phyloP scores from a whole-genome alignment of 35 echinoderm and acorn worm species.

The Heliocidaris erythrogramma region DNA sequence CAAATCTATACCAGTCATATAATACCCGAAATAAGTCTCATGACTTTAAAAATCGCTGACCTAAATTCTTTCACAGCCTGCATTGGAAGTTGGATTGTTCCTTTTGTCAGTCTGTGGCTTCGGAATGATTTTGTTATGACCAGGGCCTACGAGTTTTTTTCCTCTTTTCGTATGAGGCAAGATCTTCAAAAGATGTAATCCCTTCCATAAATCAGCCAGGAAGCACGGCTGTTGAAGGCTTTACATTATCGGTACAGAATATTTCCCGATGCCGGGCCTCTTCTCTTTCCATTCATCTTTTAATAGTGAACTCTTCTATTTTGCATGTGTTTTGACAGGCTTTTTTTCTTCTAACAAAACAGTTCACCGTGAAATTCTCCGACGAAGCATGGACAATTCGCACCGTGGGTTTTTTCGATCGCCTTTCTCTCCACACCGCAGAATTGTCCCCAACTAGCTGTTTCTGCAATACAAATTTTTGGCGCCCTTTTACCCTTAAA shows the following conservation, averaged over 20 bases:
- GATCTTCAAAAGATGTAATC: conserved; percentile 18
- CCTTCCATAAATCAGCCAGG: conserved; percentile 13
- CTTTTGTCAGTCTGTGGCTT: not conserved
- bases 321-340: conserved; percentile 24
- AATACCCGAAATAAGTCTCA: not conserved
- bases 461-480: conserved; percentile 46
- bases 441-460: conserved; percentile 23
- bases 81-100: not conserved
- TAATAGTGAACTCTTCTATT: conserved; percentile 35
- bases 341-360: conserved; percentile 3
- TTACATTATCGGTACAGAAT: conserved; percentile 9
- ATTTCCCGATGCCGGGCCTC: not conserved
- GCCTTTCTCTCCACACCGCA: conserved; percentile 8
- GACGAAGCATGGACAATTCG: conserved; percentile 42
- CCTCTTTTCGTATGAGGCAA: not conserved
- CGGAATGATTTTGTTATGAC: not conserved
- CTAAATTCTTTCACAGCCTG: not conserved
- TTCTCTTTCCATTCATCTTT: conserved; percentile 36
- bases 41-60: not conserved
- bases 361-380: conserved; percentile 40
- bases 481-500: conserved; percentile 25
- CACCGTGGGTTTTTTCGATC: conserved; percentile 27
- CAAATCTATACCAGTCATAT: not conserved
- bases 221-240: conserved; percentile 24
- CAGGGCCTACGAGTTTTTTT: not conserved